Percentiles rank a stretch among this genome's conserved stretches.
phyloP scores from a whole-genome alignment of 1,140 invertebrate genomes.

The Procambarus clarkii region DNA sequence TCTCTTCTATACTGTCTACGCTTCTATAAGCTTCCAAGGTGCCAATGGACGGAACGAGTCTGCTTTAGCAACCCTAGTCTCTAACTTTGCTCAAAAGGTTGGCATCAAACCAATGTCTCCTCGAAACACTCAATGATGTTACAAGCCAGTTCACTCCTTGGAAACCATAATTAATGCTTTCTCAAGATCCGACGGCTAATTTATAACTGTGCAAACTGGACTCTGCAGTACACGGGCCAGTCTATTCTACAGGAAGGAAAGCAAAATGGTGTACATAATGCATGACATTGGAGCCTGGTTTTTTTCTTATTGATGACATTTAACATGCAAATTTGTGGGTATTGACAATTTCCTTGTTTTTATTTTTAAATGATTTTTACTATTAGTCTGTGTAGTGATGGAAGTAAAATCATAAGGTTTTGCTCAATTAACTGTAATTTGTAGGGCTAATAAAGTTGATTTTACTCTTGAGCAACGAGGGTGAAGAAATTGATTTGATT shows the following conservation, averaged over 20 bases:
- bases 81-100: constrained; percentile 65
- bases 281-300: neutral
- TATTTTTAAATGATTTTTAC: neutral
- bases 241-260: too few species aligned
- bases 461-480: neutral
- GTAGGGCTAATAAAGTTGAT: neutral
- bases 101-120: constrained; percentile 36
- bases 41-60: constrained; percentile 52
- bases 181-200: neutral
- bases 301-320: neutral
- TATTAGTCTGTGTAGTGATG: neutral
- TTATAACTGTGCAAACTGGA: neutral
- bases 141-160: neutral
- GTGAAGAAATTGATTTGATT: too few species aligned
- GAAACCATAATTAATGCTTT: neutral
- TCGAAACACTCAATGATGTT: constrained; percentile 6
- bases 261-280: neutral
- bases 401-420: neutral
- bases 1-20: constrained; percentile 55
- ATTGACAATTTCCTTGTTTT: neutral
- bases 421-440: neutral
- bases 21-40: constrained; percentile 26
- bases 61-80: constrained; percentile 50
- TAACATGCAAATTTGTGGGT: neutral
- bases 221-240: neutral